Evolutionary conservation across 2,113 vertebrate species (phyloP).

Genomic region (Sinocyclocheilus anshuiensis): DNA sequence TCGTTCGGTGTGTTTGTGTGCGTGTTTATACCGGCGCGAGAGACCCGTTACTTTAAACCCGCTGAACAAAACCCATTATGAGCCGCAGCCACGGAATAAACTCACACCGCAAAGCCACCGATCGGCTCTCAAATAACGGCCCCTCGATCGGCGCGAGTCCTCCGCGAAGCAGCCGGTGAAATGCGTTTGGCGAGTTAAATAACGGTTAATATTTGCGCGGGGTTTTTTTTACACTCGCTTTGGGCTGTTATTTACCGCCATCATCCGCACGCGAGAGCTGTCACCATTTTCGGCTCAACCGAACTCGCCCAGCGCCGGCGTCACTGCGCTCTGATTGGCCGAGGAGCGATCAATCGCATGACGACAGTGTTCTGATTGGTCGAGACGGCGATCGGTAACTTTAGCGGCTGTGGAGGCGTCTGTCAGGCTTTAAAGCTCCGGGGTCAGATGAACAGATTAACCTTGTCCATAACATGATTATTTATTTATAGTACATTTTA

Average conservation of each 20-base stretch:
- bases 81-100: conserved; percentile 8
- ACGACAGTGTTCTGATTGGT: conserved; percentile 27
- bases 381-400: background rate
- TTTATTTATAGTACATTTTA: background rate
- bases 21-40: conserved; percentile 22
- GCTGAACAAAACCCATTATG: conserved; percentile 19
- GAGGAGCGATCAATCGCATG: conserved; percentile 25
- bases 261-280: conserved; percentile 85
- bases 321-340: conserved; percentile 59
- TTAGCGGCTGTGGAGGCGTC: background rate
- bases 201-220: background rate
- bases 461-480: background rate
- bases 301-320: conserved; percentile 65
- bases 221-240: conserved; percentile 41
- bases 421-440: conserved; percentile 36
- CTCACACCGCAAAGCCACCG: background rate
- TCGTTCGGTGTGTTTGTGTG: background rate
- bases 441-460: conserved; percentile 41
- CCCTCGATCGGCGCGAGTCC: background rate
- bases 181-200: background rate
- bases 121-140: background rate
- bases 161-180: background rate
- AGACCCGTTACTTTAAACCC: conserved; percentile 25
- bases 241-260: conserved; percentile 83
- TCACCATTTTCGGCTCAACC: conserved; percentile 77